These are phyloP conservation scores for Eilema griseolum DNA, from an alignment of 2,888 invertebrate species.

Conservation along the genomic window DNA sequence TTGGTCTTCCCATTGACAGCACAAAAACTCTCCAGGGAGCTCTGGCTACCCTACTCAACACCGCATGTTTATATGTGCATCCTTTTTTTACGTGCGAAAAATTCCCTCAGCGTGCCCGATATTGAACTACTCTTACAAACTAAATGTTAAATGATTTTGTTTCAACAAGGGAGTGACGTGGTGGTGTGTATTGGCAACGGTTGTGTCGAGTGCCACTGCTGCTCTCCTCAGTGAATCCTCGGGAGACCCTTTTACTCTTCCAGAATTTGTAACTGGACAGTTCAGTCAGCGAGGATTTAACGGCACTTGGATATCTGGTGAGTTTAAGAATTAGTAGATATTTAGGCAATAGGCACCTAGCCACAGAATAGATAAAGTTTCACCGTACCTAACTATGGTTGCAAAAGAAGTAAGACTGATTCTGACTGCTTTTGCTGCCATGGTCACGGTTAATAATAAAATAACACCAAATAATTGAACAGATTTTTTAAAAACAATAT, in stretches of 20 bases:
- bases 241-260: constrained; percentile 60
- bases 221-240: constrained; percentile 42
- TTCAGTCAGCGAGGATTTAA: constrained; percentile 83
- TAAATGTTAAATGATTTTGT: neutral
- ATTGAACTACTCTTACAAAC: too few species aligned
- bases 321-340: neutral
- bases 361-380: too few species aligned
- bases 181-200: constrained; percentile 60
- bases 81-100: too few species aligned
- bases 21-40: too few species aligned
- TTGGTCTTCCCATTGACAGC: too few species aligned
- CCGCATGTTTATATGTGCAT: too few species aligned
- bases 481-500: neutral
- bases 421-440: too few species aligned
- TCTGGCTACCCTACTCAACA: too few species aligned
- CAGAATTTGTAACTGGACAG: constrained; percentile 73
- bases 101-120: too few species aligned
- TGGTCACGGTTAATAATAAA: neutral
- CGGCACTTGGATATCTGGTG: constrained; percentile 90
- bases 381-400: too few species aligned
- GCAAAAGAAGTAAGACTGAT: too few species aligned
- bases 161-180: constrained; percentile 56
- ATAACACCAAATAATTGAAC: neutral
- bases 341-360: too few species aligned
- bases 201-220: constrained; percentile 64